These are phyloP conservation scores for Parazoanthus atlanticus DNA, from an alignment of 92 coral and sea anemone species.

Conservation along the genomic window DNA sequence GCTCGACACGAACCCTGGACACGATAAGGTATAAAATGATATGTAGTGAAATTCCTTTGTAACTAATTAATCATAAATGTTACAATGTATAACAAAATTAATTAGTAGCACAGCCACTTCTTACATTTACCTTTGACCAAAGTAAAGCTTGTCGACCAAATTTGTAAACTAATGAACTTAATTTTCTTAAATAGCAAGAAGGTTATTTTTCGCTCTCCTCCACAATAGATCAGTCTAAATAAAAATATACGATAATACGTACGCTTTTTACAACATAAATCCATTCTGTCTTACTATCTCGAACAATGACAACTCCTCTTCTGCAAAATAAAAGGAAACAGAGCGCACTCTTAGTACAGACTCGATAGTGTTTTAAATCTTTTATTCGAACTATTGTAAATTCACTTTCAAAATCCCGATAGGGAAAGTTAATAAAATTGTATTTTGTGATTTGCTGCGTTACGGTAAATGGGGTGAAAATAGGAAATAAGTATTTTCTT, in stretches of 20 bases:
- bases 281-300: conserved; percentile 90
- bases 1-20: conserved; percentile 91
- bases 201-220: too few species aligned
- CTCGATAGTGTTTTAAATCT: too few species aligned
- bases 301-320: conserved; percentile 90
- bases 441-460: not conserved
- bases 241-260: conserved; percentile 15
- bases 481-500: not conserved
- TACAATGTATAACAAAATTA: not conserved
- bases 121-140: too few species aligned
- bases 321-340: conserved; percentile 33
- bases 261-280: conserved; percentile 87
- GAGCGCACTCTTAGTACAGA: too few species aligned
- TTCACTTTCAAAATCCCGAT: too few species aligned
- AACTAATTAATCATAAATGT: not conserved
- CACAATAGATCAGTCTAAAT: not conserved
- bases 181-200: too few species aligned
- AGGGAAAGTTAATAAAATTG: too few species aligned
- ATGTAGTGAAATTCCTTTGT: too few species aligned
- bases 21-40: not conserved
- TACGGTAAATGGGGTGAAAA: not conserved
- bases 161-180: too few species aligned
- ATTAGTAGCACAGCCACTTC: too few species aligned
- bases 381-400: too few species aligned
- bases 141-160: too few species aligned